phyloP scores from a whole-genome alignment of 2,113 vertebrate species.

The Neotoma lepida region DNA sequence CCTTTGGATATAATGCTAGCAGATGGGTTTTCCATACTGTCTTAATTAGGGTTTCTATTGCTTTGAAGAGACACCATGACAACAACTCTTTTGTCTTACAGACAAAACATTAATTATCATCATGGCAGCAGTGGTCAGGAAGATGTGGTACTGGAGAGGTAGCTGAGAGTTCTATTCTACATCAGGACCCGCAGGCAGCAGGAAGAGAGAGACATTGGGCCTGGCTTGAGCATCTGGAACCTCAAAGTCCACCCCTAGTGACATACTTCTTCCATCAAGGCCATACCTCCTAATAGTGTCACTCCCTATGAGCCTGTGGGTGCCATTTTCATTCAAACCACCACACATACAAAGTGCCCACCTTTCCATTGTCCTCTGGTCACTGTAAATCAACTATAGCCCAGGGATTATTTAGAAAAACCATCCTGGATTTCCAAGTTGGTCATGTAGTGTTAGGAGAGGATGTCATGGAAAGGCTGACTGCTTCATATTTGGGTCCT shows the following conservation, averaged over 20 bases:
- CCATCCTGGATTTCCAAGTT: not conserved
- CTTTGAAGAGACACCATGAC: not conserved
- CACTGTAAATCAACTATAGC: not conserved
- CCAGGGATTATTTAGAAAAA: not conserved
- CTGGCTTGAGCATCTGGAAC: not conserved
- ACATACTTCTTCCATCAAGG: not conserved
- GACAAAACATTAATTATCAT: no score
- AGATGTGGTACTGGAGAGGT: not conserved
- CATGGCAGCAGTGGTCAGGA: not conserved
- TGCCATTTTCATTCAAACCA: not conserved
- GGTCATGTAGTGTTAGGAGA: not conserved
- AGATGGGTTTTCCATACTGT: not conserved
- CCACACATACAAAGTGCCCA: not conserved
- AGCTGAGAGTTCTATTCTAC: not conserved
- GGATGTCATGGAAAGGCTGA: not conserved
- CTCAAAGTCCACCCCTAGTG: not conserved
- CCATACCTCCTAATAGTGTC: not conserved
- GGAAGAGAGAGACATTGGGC: not conserved
- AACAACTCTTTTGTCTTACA: not conserved
- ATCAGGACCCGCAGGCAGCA: not conserved
- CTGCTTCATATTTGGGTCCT: conserved; percentile 24
- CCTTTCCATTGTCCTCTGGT: not conserved
- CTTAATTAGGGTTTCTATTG: not conserved
- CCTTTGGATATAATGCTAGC: not conserved
- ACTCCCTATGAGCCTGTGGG: not conserved